phyloP scores from a whole-genome alignment of 2,888 invertebrate genomes.

The Sericinus montela region DNA sequence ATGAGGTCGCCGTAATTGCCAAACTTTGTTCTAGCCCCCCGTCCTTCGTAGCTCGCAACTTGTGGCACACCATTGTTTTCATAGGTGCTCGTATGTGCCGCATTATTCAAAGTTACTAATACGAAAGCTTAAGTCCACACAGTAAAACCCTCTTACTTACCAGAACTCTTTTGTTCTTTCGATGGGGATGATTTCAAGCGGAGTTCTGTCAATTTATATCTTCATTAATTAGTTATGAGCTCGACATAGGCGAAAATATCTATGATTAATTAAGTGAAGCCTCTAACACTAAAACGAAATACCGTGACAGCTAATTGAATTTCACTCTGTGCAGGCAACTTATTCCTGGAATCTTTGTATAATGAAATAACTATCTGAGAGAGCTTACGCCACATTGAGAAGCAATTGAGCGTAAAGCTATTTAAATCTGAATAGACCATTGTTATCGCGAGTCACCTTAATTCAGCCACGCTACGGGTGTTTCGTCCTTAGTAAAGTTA shows the following conservation, averaged over 20 bases:
- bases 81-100: slow-evolving; percentile 60
- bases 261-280: neutral
- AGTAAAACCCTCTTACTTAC: slow-evolving; percentile 20
- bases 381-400: slow-evolving; percentile 68
- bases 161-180: neutral
- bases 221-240: too few relatives aligned
- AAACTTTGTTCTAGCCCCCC: slow-evolving; percentile 66
- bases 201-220: too few relatives aligned
- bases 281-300: neutral
- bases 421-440: slow-evolving; percentile 78
- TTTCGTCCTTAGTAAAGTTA: slow-evolving; percentile 72
- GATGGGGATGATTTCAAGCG: too few relatives aligned
- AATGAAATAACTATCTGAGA: slow-evolving; percentile 71
- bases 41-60: slow-evolving; percentile 51
- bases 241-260: neutral
- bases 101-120: slow-evolving; percentile 13
- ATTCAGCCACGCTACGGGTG: slow-evolving; percentile 56
- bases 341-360: slow-evolving; percentile 57
- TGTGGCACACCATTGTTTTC: slow-evolving; percentile 71
- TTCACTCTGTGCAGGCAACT: slow-evolving; percentile 37
- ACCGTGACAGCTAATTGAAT: slow-evolving; percentile 11
- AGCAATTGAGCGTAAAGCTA: slow-evolving; percentile 78
- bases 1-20: slow-evolving; percentile 78
- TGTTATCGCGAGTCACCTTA: slow-evolving; percentile 76
- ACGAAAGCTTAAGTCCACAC: slow-evolving; percentile 14